These are phyloP conservation scores for Echinops telfairi DNA, from an alignment of 2,113 vertebrate species.

Conservation along the genomic window DNA sequence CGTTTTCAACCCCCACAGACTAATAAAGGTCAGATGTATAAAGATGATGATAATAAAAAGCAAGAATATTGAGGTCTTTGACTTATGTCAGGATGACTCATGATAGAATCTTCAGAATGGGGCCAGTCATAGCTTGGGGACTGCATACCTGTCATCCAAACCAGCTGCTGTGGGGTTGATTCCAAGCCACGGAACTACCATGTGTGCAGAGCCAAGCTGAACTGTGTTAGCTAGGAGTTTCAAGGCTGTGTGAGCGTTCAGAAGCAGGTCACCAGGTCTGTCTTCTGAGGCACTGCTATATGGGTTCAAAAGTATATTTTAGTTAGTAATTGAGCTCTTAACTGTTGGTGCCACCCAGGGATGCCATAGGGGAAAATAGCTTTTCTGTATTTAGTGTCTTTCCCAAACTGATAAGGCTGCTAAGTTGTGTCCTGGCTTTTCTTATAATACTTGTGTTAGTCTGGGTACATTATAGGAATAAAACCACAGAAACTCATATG, in stretches of 20 bases:
- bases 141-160: background rate
- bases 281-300: background rate
- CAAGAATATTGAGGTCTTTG: background rate
- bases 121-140: too few relatives aligned
- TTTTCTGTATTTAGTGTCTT: background rate
- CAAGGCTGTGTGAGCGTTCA: background rate
- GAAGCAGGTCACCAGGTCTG: background rate
- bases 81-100: background rate
- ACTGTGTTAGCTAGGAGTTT: background rate
- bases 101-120: background rate
- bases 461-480: too few relatives aligned
- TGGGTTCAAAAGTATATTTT: too few relatives aligned
- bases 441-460: background rate
- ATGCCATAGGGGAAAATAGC: background rate
- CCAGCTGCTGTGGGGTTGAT: background rate
- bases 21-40: background rate
- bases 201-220: background rate
- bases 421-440: background rate
- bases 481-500: too few relatives aligned
- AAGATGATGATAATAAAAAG: background rate
- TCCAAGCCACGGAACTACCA: background rate
- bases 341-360: background rate
- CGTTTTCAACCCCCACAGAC: too few relatives aligned
- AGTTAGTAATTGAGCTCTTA: background rate
- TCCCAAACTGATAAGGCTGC: background rate